Conservation (phyloP, 2,888 invertebrate species). For the Callimorpha dominula region DNA sequence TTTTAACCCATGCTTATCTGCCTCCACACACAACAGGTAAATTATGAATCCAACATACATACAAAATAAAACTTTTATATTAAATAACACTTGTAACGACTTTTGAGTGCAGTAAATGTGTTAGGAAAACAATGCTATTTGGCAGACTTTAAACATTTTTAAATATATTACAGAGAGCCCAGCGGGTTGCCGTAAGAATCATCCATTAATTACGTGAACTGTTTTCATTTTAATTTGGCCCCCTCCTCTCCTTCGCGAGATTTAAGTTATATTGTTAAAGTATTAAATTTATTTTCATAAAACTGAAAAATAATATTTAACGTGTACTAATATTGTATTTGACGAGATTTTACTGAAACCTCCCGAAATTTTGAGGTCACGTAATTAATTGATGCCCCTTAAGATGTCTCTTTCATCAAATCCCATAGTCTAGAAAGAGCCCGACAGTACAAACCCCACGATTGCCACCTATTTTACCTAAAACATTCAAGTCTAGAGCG, state of each 20-base stretch:
- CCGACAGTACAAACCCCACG: neutral
- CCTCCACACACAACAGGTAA: neutral
- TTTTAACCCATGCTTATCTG: neutral
- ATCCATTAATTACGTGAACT: neutral
- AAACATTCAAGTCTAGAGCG: neutral
- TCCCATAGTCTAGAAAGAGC: too few species aligned
- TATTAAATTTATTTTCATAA: neutral
- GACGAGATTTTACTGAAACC: too few species aligned
- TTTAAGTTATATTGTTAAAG: neutral
- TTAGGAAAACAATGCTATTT: neutral
- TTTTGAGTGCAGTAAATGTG: neutral
- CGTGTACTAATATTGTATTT: neutral
- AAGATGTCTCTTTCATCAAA: too few species aligned
- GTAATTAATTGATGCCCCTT: too few species aligned
- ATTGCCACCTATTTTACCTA: neutral
- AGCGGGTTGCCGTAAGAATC: neutral
- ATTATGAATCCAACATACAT: neutral
- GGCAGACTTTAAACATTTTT: neutral
- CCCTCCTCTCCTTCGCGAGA: neutral
- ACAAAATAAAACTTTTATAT: neutral
- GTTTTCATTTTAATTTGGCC: neutral
- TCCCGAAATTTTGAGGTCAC: neutral
- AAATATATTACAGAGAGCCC: neutral
- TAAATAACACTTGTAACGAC: neutral
- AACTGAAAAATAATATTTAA: neutral